A percentile compares a stretch with the other conserved stretches of the same genome.
Evolutionary conservation across 2,797 vertebrate genomes (phyloP).

Genomic region (Dermochelys coriacea): DNA sequence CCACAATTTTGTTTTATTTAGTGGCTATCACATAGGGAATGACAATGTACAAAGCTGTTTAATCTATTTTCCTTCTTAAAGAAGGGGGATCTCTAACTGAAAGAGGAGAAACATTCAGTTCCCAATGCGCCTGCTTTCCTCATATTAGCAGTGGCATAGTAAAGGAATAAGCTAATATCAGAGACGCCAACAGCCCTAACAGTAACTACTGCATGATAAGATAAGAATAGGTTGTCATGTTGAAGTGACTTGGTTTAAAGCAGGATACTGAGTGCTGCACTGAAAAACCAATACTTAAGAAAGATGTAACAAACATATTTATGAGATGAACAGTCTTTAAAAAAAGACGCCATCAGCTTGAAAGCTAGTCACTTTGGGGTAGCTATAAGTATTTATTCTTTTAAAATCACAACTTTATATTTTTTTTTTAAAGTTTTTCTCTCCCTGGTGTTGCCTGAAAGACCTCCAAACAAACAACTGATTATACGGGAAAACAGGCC

Average conservation of each 20-base stretch:
- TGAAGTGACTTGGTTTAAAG: constrained; percentile 52
- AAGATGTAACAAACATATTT: background rate
- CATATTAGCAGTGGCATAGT: constrained; percentile 8
- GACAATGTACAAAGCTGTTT: background rate
- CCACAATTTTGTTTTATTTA: constrained; percentile 51
- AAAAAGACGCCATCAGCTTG: background rate
- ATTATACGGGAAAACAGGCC: background rate
- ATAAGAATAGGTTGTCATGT: constrained; percentile 39
- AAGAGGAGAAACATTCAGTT: background rate
- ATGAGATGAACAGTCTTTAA: background rate
- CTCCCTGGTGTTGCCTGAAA: background rate
- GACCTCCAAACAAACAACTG: background rate
- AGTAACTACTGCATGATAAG: background rate
- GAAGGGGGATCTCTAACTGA: background rate
- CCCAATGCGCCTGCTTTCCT: constrained; percentile 7
- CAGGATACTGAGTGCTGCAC: constrained; percentile 9
- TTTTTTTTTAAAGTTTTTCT: background rate
- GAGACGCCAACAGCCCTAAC: constrained; percentile 31
- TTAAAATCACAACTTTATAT: background rate
- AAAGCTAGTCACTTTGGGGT: background rate
- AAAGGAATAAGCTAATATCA: constrained; percentile 43
- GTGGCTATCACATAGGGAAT: background rate
- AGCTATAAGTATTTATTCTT: background rate
- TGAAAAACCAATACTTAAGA: background rate
- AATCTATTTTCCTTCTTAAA: constrained; percentile 2